Conservation (phyloP, 2,888 invertebrate genomes). For the Yponomeuta cagnagella region DNA sequence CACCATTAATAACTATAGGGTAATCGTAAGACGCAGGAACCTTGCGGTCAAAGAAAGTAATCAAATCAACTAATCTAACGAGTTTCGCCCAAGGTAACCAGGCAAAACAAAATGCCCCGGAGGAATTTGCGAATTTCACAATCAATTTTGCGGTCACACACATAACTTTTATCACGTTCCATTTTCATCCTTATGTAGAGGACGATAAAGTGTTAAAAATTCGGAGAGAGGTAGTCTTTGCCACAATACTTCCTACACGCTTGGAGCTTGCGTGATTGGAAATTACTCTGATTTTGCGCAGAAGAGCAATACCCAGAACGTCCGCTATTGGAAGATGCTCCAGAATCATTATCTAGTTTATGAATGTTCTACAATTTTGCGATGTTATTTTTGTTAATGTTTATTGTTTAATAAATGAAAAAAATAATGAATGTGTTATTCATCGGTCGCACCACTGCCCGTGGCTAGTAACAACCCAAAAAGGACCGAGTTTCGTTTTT, state of each 20-base stretch:
- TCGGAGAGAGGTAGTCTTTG: background rate
- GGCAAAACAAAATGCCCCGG: background rate
- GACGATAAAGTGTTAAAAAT: background rate
- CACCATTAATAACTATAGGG: too few species aligned
- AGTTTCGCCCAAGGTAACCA: background rate
- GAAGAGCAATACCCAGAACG: background rate
- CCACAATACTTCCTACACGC: slow-evolving; percentile 27
- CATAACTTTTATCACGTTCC: background rate
- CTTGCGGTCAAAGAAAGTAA: background rate
- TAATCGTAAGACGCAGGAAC: background rate
- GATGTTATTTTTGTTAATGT: too few species aligned
- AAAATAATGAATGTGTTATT: too few species aligned
- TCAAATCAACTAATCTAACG: background rate
- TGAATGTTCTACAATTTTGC: too few species aligned
- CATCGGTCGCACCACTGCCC: too few species aligned
- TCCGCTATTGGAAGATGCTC: background rate
- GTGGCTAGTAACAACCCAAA: too few species aligned
- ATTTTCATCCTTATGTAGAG: background rate
- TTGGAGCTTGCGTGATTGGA: slow-evolving; percentile 30
- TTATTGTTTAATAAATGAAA: too few species aligned
- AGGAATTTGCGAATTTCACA: background rate
- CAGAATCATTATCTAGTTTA: too few species aligned
- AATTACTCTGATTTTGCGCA: slow-evolving; percentile 21
- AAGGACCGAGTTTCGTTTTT: too few species aligned
- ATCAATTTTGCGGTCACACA: background rate